Evolutionary conservation across 2,888 invertebrate genomes (phyloP).

Genomic region (Glomeris marginata): DNA sequence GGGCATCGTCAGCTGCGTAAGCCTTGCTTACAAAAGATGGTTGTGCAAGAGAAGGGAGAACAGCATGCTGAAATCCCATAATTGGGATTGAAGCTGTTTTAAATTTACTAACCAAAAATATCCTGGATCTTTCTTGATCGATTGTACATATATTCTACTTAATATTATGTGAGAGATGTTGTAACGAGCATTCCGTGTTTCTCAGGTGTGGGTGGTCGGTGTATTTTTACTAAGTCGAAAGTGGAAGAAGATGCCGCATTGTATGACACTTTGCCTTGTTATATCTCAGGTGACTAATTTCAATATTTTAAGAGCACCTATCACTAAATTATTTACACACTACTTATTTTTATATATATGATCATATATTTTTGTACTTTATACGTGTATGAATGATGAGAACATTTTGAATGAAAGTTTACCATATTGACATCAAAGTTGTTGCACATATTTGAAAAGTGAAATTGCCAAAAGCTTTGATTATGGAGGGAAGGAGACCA

Average conservation of each 20-base stretch:
- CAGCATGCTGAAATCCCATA: no score
- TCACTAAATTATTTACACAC: neutral
- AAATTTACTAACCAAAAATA: no score
- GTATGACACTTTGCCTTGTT: conserved; percentile 59
- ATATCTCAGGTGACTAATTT: conserved; percentile 53
- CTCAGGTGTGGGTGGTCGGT: conserved; percentile 50
- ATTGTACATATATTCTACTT: no score
- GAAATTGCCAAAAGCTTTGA: neutral
- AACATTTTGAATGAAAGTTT: neutral
- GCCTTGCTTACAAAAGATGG: conserved; percentile 17
- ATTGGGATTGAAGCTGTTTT: no score
- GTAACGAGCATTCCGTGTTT: neutral
- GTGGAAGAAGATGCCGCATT: conserved; percentile 62
- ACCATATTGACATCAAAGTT: neutral
- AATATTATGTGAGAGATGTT: no score
- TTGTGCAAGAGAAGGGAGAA: no score
- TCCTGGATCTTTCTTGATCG: no score
- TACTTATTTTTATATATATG: conserved; percentile 4
- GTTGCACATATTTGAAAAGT: neutral
- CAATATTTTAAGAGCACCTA: neutral
- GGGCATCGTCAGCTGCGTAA: conserved; percentile 53
- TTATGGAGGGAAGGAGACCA: no score
- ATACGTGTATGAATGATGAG: no score
- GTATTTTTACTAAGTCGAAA: conserved; percentile 59
- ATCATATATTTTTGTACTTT: neutral